Percentiles rank a stretch among this genome's conserved stretches.
phyloP scores from a whole-genome alignment of 2,888 invertebrate species.

The Oscheius sp. region DNA sequence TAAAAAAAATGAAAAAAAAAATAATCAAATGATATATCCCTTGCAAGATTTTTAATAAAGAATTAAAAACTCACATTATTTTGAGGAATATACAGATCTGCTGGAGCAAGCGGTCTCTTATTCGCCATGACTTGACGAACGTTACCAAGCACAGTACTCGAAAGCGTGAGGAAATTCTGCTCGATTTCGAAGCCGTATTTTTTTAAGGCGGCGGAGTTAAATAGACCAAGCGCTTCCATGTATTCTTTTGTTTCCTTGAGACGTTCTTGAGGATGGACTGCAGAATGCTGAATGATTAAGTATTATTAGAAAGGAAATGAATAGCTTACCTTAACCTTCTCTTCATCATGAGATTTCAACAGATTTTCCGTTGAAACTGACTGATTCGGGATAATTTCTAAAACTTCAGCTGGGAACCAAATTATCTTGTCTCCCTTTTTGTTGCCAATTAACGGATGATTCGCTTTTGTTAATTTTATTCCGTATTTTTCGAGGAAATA shows the following conservation, averaged over 20 bases:
- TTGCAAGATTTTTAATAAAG: no score
- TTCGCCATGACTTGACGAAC: no score
- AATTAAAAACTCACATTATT: no score
- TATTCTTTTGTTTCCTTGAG: not conserved
- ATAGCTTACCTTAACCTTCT: not conserved
- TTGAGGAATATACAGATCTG: no score
- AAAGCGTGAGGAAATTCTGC: no score
- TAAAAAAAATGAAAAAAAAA: no score
- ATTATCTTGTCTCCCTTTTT: not conserved
- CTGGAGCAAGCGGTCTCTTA: no score
- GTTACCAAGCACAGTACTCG: no score
- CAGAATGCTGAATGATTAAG: no score
- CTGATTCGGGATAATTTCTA: not conserved
- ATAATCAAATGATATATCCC: no score
- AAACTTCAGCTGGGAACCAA: not conserved
- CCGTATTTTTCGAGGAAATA: not conserved
- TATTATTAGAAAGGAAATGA: no score
- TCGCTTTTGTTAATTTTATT: not conserved
- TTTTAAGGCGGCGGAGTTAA: not conserved
- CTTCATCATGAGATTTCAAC: not conserved
- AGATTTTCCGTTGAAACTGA: not conserved
- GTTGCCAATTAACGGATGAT: not conserved
- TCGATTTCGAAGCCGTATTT: not conserved
- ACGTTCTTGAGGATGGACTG: no score
- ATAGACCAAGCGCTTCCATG: not conserved